Base-by-base conservation (phyloP, 30 jellyfish, hydroid and myxozoan genomes). In the Haliclystus octoradiatus region DNA sequence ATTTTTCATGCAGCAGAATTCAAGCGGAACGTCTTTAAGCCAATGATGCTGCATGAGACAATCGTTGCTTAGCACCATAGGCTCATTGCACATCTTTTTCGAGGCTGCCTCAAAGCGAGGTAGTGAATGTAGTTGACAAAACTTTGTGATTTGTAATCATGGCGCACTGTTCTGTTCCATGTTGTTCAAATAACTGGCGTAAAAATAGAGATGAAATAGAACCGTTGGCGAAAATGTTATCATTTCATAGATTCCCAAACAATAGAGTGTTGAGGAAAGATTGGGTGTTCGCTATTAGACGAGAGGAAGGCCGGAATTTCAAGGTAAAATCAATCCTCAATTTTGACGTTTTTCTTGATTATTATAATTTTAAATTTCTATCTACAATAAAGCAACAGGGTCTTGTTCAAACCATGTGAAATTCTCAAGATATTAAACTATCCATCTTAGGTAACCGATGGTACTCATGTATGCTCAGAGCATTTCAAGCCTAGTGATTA, bases 31-130 rank as follows among this genome's bases (percentile, higher is more conserved):
- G n/a, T n/a, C n/a, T n/a, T n/a, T n/a, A n/a, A n/a, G n/a, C n/a
- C n/a, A n/a, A n/a, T n/a, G n/a, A n/a, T n/a, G n/a, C n/a, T n/a
- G n/a, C n/a, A n/a, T n/a, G n/a, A n/a, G n/a, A n/a, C n/a, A n/a
- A n/a, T n/a, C n/a, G n/a, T n/a, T n/a, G n/a, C n/a, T n/a, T n/a
- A n/a, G n/a, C n/a, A n/a, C n/a, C 57, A 40, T 40, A 40, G 57
- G 57, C 14, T 40, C 57, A 40, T 40, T 40, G 57, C 57, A 40
- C 57, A 40, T 40, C 57, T 40, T 40, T 40, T 40, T 40, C 57
- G 57, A 40, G 57, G 57, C 57, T 40, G 9, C 57, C 14, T 40
- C 57, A 40, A 40, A 40, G 57, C 57, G 57, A 40, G 57, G 57
- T 19, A 40, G 57, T 40, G 14, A 40, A 9, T 40, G 57, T 40